Evolutionary conservation across 2,888 invertebrate species (phyloP).

Genomic region (Hypolimnas misippus): DNA sequence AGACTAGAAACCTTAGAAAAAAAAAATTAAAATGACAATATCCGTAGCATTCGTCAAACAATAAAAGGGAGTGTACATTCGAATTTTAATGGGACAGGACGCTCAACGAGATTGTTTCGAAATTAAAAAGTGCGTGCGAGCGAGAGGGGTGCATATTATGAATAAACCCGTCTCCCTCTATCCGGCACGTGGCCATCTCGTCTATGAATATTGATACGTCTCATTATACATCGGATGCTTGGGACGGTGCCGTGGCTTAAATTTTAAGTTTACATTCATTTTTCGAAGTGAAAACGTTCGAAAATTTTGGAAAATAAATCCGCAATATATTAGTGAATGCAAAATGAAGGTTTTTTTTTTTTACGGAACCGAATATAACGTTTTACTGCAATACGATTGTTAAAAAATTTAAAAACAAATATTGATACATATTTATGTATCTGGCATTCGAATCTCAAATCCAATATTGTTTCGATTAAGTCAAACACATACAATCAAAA

Average conservation of each 20-base stretch:
- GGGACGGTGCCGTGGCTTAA: slow-evolving; percentile 28
- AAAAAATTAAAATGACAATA: slow-evolving; percentile 54
- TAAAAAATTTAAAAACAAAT: neutral
- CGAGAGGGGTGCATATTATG: slow-evolving; percentile 43
- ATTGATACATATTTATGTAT: neutral
- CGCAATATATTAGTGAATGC: neutral
- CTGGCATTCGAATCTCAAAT: neutral
- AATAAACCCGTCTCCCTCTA: slow-evolving; percentile 46
- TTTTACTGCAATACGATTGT: slow-evolving; percentile 3
- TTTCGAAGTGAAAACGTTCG: neutral
- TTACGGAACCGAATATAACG: neutral
- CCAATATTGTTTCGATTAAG: neutral
- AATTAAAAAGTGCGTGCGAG: slow-evolving; percentile 54
- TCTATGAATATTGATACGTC: slow-evolving; percentile 58
- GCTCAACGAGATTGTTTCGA: slow-evolving; percentile 55
- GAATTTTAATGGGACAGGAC: slow-evolving; percentile 56
- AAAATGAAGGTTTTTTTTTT: neutral
- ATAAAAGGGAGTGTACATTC: slow-evolving; percentile 54
- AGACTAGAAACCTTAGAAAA: slow-evolving; percentile 45
- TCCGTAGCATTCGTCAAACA: slow-evolving; percentile 54
- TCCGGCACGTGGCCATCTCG: slow-evolving; percentile 56
- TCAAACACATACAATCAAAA: neutral
- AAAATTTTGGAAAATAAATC: slow-evolving; percentile 1
- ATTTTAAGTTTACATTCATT: slow-evolving; percentile 17
- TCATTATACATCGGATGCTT: slow-evolving; percentile 50